A percentile compares a stretch with the other conserved stretches of the same genome.
Evolutionary conservation across 2,797 vertebrate species (phyloP).

Genomic region (Pipistrellus kuhlii): DNA sequence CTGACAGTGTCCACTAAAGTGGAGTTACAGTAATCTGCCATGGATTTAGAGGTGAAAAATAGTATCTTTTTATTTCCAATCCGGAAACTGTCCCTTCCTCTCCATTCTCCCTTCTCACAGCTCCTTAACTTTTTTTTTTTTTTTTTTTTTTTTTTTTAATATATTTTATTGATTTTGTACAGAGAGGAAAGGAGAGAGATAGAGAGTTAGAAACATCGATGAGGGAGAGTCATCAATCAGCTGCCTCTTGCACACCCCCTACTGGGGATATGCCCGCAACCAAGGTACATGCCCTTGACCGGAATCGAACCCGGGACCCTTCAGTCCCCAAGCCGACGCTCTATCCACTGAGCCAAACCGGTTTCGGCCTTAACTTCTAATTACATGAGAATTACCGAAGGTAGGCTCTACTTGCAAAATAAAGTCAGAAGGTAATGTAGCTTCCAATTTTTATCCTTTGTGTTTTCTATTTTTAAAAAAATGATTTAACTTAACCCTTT

Average conservation of each 20-base stretch:
- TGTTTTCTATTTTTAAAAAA: conserved; percentile 31
- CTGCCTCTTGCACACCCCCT: too few species aligned
- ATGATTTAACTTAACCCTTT: conserved; percentile 1
- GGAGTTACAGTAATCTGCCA: conserved; percentile 23
- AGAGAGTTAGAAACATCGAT: too few species aligned
- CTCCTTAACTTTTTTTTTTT: not conserved
- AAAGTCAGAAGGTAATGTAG: not conserved
- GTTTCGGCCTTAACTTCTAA: not conserved
- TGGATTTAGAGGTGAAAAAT: conserved; percentile 23
- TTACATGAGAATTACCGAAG: not conserved
- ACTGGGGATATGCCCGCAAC: too few species aligned
- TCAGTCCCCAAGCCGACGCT: too few species aligned
- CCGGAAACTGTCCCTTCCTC: not conserved
- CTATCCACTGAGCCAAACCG: too few species aligned
- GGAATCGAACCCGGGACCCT: too few species aligned
- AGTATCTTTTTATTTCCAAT: conserved; percentile 32
- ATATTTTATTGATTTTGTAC: too few species aligned
- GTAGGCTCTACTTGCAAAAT: not conserved
- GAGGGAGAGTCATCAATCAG: too few species aligned
- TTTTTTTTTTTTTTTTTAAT: too few species aligned
- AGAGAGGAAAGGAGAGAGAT: too few species aligned
- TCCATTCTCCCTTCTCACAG: not conserved
- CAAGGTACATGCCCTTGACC: too few species aligned
- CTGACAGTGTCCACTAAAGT: conserved; percentile 2
- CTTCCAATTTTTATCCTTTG: not conserved